Base-by-base conservation (phyloP, 2,797 vertebrate species). In the Notolepis coatsorum region DNA sequence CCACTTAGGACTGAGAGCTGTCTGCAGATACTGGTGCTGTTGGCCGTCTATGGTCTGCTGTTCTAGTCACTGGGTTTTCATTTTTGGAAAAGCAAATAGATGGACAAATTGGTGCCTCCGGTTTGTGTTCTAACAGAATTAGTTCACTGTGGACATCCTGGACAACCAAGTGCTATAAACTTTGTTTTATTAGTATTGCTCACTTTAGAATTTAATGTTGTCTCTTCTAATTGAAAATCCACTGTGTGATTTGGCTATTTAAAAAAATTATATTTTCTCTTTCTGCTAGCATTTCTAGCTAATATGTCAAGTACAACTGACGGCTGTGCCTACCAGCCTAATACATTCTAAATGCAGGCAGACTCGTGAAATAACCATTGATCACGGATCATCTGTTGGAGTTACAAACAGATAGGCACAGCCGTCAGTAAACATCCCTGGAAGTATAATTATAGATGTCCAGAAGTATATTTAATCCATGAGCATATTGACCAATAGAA, bases 1-100 rank as follows among this genome's bases (percentile, higher is more conserved):
- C 84, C 85, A 89, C 85, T 90, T 89, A 91, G 88, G 77, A 73
- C 85, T 85, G 84, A 84, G 78, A 77, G 73, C 73, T 45, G 88
- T 88, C 85, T 84, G 73, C 43, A 48, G n/a, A 4, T 12, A 23
- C n/a, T 12, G 8, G 20, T 42, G 71, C 50, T 75, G 69, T 53
- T 58, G 66, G 63, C 42, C 5, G 69, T 38, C 65, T 62, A 51
- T 62, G 68, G 56, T n/a, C 46, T 15, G n/a, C 15, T 49, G 58
- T 54, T 62, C 20, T 12, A 31, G n/a, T 31, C 7, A 23, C 50
- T 49, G 56, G 43, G 25, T 53, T 66, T 17, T 54, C 15, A 35
- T 50, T n/a, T 67, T 52, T 42, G 48, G 47, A 67, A 69, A 63
- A 69, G 65, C 48, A 56, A 35, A 37, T 27, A 37, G 7, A n/a